Evolutionary conservation across 2,888 invertebrate genomes (phyloP).

Genomic region (Adineta ricciae): DNA sequence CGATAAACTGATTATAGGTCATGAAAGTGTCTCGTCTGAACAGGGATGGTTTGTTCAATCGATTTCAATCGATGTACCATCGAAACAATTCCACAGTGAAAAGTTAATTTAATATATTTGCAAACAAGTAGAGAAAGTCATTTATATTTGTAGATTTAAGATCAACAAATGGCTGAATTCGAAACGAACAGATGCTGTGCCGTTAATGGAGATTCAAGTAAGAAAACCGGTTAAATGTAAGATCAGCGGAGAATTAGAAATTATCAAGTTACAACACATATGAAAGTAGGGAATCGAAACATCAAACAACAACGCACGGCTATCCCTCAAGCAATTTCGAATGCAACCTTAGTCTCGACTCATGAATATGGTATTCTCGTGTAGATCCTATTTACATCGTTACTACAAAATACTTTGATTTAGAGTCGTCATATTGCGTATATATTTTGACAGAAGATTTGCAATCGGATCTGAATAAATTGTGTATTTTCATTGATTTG

Average conservation of each 20-base stretch:
- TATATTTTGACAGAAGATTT: constrained; percentile 6
- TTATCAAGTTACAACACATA: not conserved
- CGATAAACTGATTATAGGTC: not conserved
- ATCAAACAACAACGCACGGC: not conserved
- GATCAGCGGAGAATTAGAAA: not conserved
- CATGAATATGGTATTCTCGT: not conserved
- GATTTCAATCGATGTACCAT: not conserved
- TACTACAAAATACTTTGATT: not conserved
- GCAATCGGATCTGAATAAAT: not conserved
- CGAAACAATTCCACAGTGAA: constrained; percentile 6
- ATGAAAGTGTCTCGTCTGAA: not conserved
- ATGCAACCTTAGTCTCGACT: not conserved
- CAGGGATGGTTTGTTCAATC: not conserved
- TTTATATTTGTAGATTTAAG: not conserved
- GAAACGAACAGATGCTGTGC: not conserved
- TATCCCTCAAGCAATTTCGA: not conserved
- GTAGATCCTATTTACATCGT: no score
- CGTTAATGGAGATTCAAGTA: not conserved
- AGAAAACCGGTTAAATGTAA: not conserved
- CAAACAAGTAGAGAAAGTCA: no score
- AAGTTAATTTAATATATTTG: not conserved
- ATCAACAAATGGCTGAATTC: constrained; percentile 17
- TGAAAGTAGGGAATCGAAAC: not conserved
- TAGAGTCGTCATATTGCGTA: not conserved
- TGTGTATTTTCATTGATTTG: not conserved